These are phyloP conservation scores for Sander lucioperca DNA, from an alignment of 2,113 vertebrate species.

Conservation along the genomic window DNA sequence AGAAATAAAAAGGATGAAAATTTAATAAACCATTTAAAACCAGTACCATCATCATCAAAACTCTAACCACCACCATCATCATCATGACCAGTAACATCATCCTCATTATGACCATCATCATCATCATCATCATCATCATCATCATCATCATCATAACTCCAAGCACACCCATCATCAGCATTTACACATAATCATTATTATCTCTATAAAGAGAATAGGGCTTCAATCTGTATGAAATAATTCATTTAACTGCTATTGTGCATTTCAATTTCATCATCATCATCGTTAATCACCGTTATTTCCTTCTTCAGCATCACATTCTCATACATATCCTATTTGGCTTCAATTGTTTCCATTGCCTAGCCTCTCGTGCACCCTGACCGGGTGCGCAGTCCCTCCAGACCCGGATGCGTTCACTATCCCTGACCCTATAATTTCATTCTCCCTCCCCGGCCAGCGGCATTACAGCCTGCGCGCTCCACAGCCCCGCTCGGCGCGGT, in stretches of 20 bases:
- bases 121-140: background rate
- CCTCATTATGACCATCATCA: background rate
- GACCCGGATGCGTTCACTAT: background rate
- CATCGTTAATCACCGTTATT: background rate
- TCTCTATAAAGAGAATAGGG: background rate
- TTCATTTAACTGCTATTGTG: background rate
- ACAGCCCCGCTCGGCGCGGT: background rate
- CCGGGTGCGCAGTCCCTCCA: constrained; percentile 18
- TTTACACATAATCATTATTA: background rate
- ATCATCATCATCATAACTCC: background rate
- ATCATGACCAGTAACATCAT: background rate
- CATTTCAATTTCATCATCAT: background rate
- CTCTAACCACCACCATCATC: background rate
- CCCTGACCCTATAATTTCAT: constrained; percentile 31
- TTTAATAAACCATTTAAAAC: too few species aligned
- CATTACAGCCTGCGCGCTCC: background rate
- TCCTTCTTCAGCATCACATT: background rate
- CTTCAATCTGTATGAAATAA: background rate
- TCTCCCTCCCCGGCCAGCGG: background rate
- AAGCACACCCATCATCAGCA: background rate
- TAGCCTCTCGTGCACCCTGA: constrained; percentile 27
- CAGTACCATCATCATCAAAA: background rate
- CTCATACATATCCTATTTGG: background rate
- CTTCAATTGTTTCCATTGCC: background rate
- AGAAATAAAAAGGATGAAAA: background rate